Evolutionary conservation across 2,888 invertebrate genomes (phyloP).

Genomic region (Papilio gigon): DNA sequence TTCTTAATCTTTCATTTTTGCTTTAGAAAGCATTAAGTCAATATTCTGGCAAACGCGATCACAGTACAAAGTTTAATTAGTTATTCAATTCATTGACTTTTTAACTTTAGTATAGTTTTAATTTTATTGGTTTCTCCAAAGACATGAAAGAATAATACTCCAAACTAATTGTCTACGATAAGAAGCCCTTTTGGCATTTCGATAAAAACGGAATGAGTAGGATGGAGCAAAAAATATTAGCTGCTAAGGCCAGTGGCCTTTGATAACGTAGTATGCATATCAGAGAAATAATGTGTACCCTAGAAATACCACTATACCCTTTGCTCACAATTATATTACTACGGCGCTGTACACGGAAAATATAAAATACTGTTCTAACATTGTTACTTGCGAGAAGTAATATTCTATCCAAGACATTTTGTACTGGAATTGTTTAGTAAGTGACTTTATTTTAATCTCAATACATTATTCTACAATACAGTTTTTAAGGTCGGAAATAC

Average conservation of each 20-base stretch:
- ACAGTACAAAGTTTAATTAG: neutral
- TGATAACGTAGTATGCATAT: constrained; percentile 53
- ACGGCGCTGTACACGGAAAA: constrained; percentile 53
- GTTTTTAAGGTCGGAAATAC: neutral
- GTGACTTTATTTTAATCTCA: constrained; percentile 26
- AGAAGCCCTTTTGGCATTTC: constrained; percentile 22
- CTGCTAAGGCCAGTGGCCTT: constrained; percentile 47
- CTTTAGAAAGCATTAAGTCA: neutral
- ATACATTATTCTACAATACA: constrained; percentile 1
- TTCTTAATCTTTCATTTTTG: neutral
- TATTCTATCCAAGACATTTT: constrained; percentile 12
- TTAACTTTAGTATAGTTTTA: too few species aligned
- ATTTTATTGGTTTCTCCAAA: neutral
- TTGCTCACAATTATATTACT: constrained; percentile 55
- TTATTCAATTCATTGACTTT: too few species aligned
- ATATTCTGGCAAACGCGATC: neutral
- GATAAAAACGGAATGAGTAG: constrained; percentile 7
- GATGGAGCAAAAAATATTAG: constrained; percentile 13
- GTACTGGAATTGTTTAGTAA: constrained; percentile 27
- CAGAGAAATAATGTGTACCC: constrained; percentile 49
- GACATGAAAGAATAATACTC: too few species aligned
- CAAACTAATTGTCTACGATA: too few species aligned
- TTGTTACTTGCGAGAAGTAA: constrained; percentile 29
- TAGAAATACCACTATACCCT: constrained; percentile 49
- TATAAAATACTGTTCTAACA: constrained; percentile 53